These are phyloP conservation scores for Dicyrtoma fusca DNA, from an alignment of 2,888 invertebrate species.

Conservation along the genomic window DNA sequence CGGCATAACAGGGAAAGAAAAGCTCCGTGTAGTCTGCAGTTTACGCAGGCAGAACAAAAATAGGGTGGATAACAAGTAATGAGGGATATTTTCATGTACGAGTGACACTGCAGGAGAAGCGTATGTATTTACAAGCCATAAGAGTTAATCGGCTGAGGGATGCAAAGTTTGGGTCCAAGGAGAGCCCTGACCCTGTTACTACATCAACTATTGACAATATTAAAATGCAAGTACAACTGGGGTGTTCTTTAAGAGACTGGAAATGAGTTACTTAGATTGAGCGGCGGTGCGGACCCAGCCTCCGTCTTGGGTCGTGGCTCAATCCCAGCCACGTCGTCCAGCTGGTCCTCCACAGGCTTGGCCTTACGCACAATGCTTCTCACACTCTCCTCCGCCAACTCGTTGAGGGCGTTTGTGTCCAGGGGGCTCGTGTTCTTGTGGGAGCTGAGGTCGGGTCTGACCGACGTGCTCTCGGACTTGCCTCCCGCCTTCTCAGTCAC, in stretches of 20 bases:
- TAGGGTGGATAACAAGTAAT: no score
- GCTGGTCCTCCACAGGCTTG: constrained; percentile 11
- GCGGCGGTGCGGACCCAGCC: constrained; percentile 10
- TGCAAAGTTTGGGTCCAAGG: no score
- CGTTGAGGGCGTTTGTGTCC: constrained; percentile 7
- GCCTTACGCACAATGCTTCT: constrained; percentile 12
- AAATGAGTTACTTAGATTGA: constrained; percentile 27
- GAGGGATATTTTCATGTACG: no score
- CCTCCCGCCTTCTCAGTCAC: constrained; percentile 12
- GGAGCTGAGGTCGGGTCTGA: neutral
- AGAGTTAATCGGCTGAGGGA: neutral
- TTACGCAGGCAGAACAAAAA: neutral
- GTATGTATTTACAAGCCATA: neutral
- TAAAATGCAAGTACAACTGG: no score
- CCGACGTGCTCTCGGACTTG: neutral
- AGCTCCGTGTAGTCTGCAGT: constrained; percentile 2
- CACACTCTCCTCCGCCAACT: constrained; percentile 34
- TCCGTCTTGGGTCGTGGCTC: constrained; percentile 31
- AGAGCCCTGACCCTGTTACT: no score
- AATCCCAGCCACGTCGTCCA: no score
- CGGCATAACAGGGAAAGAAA: neutral
- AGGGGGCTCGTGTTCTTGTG: neutral
- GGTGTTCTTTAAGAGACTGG: no score
- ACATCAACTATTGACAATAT: no score
- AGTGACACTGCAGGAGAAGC: no score